Conservation (phyloP, 2,113 vertebrate genomes). For the Dromas ardeola region DNA sequence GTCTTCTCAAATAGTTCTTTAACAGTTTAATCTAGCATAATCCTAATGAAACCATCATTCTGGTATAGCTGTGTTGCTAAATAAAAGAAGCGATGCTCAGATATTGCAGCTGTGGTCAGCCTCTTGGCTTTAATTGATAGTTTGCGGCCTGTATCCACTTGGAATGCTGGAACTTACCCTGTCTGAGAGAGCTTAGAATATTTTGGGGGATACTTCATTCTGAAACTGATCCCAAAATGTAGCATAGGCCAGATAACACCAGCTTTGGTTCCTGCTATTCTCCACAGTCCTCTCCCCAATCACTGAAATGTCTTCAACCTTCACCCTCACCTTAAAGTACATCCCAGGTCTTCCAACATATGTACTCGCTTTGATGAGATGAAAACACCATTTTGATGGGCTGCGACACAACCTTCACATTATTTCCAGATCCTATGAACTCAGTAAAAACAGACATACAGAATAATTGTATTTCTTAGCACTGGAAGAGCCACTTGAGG, state of each 20-base stretch:
- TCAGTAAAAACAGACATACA: neutral
- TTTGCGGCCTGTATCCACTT: neutral
- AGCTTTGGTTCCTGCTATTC: neutral
- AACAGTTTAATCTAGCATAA: neutral
- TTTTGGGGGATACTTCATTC: neutral
- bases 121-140: neutral
- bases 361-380: neutral
- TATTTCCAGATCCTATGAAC: neutral
- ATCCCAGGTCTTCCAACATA: neutral
- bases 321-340: neutral
- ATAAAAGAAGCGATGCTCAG: neutral
- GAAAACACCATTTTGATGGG: neutral
- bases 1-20: neutral
- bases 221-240: neutral
- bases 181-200: neutral
- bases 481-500: neutral
- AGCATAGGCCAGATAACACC: accelerated
- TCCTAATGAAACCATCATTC: neutral
- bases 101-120: neutral
- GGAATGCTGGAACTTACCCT: neutral
- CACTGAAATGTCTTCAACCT: neutral
- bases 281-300: neutral
- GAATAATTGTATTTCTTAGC: neutral
- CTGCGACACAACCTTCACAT: neutral
- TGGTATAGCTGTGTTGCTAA: neutral